These are phyloP conservation scores for Parus major DNA, from an alignment of 2,113 vertebrate genomes.

Conservation along the genomic window DNA sequence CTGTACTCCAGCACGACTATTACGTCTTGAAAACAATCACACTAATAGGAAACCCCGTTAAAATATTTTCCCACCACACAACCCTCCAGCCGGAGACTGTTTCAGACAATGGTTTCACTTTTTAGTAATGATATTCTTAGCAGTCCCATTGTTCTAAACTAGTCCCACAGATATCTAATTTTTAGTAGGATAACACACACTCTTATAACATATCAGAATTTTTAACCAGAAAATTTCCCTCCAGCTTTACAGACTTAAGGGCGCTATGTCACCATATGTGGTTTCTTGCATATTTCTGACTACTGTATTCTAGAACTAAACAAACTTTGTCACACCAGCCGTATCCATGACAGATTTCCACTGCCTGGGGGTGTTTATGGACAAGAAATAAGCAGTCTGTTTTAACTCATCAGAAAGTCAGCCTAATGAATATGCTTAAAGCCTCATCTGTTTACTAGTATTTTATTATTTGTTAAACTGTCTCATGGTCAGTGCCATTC, in stretches of 20 bases:
- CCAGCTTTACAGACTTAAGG: slow-evolving; percentile 29
- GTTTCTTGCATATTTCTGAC: slow-evolving; percentile 47
- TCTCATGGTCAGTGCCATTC: background rate
- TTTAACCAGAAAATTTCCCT: slow-evolving; percentile 67
- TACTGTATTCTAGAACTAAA: slow-evolving; percentile 58
- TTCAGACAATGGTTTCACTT: slow-evolving; percentile 66
- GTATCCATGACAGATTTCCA: slow-evolving; percentile 44
- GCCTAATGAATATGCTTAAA: slow-evolving; percentile 64
- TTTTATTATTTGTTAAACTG: slow-evolving; percentile 54
- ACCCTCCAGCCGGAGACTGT: slow-evolving; percentile 58
- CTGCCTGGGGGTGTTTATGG: slow-evolving; percentile 26
- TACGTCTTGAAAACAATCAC: slow-evolving; percentile 46
- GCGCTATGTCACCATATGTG: slow-evolving; percentile 48
- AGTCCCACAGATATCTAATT: slow-evolving; percentile 73
- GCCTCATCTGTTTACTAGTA: slow-evolving; percentile 20
- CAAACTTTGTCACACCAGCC: slow-evolving; percentile 49
- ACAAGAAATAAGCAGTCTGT: slow-evolving; percentile 34
- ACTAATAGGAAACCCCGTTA: slow-evolving; percentile 60
- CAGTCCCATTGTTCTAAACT: slow-evolving; percentile 53
- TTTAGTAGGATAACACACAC: slow-evolving; percentile 54
- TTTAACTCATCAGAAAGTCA: slow-evolving; percentile 56
- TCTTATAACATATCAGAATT: slow-evolving; percentile 36
- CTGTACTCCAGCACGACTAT: slow-evolving; percentile 45
- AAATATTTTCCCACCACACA: slow-evolving; percentile 75
- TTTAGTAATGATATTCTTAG: slow-evolving; percentile 65